Evolutionary conservation across 2,113 vertebrate genomes (phyloP).

Genomic region (Glaucidium brasilianum): DNA sequence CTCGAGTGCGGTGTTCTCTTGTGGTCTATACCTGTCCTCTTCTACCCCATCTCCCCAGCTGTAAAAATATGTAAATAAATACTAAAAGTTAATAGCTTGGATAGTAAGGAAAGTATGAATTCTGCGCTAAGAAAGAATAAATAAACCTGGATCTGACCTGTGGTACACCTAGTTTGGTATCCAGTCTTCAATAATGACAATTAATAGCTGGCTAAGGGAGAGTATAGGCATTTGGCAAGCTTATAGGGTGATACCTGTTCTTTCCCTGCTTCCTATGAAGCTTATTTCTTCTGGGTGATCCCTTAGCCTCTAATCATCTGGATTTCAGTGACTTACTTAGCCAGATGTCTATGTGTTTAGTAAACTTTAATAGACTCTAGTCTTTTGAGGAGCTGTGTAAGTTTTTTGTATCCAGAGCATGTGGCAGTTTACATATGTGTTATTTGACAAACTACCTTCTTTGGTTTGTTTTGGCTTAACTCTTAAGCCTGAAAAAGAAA

Average conservation of each 20-base stretch:
- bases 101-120: not conserved
- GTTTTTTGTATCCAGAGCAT: not conserved
- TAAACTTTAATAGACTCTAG: not conserved
- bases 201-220: not conserved
- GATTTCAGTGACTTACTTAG: not conserved
- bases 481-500: not conserved
- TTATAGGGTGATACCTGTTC: not conserved
- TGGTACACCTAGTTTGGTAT: accelerated
- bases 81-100: not conserved
- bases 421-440: not conserved
- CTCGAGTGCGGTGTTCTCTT: not conserved
- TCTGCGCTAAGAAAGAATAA: not conserved
- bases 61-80: not conserved
- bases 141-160: not conserved
- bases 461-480: conserved; percentile 3
- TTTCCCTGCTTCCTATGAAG: not conserved
- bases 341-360: not conserved
- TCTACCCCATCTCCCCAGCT: not conserved
- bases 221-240: not conserved
- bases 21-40: not conserved
- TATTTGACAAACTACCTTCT: not conserved
- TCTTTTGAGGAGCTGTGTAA: not conserved
- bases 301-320: not conserved
- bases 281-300: not conserved
- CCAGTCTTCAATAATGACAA: not conserved